Conservation (phyloP, 1,140 invertebrate species). For the Luehdorfia chinensis region DNA sequence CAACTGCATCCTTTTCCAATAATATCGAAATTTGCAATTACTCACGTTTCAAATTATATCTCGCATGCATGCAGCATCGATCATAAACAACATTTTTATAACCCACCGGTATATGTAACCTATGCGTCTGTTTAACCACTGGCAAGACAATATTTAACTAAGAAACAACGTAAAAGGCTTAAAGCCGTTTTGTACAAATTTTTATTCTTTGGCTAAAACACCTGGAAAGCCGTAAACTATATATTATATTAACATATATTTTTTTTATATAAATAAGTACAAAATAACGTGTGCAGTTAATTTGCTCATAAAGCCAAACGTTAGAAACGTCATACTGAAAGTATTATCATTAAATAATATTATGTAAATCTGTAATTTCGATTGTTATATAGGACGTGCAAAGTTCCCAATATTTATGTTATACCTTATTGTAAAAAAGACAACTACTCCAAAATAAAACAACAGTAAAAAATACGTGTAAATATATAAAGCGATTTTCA, state of each 20-base stretch:
- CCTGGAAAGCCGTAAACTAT: constrained; percentile 54
- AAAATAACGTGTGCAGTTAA: constrained; percentile 15
- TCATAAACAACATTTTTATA: constrained; percentile 8
- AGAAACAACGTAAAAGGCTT: constrained; percentile 46
- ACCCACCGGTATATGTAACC: constrained; percentile 2
- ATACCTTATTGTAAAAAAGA: constrained; percentile 8
- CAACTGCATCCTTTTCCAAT: neutral
- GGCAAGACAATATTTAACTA: constrained; percentile 50
- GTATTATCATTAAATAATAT: neutral
- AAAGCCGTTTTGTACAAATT: constrained; percentile 50
- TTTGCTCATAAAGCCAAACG: constrained; percentile 8
- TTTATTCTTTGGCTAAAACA: constrained; percentile 43
- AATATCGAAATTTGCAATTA: neutral
- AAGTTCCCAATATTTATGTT: constrained; percentile 8
- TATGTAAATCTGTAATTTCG: constrained; percentile 10
- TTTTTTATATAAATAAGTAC: constrained; percentile 23
- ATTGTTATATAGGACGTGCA: constrained; percentile 10
- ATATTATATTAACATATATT: constrained; percentile 33
- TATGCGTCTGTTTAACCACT: constrained; percentile 17
- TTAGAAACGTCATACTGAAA: constrained; percentile 8
- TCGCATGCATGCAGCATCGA: constrained; percentile 14
- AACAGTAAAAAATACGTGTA: constrained; percentile 13
- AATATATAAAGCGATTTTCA: neutral
- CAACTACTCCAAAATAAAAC: neutral
- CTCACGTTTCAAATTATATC: constrained; percentile 14